Percentiles rank a stretch among this genome's conserved stretches.
These are phyloP conservation scores for Tromatobia lineatoria DNA, from an alignment of 2,888 invertebrate species.

Conservation along the genomic window DNA sequence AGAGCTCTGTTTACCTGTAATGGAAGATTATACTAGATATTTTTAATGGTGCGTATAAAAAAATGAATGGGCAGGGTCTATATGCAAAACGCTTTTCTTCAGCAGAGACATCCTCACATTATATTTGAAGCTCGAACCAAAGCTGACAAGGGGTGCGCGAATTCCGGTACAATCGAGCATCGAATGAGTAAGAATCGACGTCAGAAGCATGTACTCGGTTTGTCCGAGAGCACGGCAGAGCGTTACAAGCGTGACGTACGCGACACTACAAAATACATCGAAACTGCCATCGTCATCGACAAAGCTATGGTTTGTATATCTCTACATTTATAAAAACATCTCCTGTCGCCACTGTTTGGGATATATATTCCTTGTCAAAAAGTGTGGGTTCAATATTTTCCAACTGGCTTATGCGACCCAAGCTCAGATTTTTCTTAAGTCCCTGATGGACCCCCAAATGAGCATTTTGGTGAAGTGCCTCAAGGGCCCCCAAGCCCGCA, in stretches of 20 bases:
- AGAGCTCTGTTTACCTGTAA: too few relatives aligned
- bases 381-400: too few relatives aligned
- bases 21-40: not conserved
- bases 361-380: too few relatives aligned
- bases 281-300: conserved; percentile 98
- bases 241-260: conserved; percentile 92
- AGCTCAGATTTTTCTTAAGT: too few relatives aligned
- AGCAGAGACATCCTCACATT: conserved; percentile 99
- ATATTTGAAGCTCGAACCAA: conserved; percentile 98
- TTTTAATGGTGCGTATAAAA: not conserved
- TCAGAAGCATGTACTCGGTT: conserved; percentile 87
- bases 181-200: conserved; percentile 89
- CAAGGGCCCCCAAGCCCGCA: too few relatives aligned
- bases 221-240: conserved; percentile 81
- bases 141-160: conserved; percentile 96
- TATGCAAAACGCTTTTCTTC: conserved; percentile 87
- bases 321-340: not conserved
- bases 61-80: conserved; percentile 73
- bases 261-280: conserved; percentile 97
- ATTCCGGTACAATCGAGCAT: conserved; percentile 92
- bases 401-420: too few relatives aligned
- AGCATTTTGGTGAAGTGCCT: too few relatives aligned
- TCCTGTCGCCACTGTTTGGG: too few relatives aligned
- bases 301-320: conserved; percentile 92
- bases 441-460: too few relatives aligned